Evolutionary conservation across 2,888 invertebrate species (phyloP).

Genomic region (Mimas tiliae): DNA sequence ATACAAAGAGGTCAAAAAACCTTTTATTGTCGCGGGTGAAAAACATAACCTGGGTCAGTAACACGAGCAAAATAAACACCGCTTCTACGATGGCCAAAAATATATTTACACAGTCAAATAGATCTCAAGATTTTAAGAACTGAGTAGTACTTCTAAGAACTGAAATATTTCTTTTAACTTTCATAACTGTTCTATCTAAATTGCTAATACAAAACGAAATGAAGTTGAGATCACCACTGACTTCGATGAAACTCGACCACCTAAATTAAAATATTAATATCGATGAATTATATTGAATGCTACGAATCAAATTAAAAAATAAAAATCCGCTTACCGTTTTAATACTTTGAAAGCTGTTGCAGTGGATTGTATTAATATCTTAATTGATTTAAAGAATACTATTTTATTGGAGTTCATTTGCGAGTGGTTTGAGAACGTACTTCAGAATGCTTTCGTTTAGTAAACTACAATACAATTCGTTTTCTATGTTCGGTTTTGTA

Average conservation of each 20-base stretch:
- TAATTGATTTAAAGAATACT: not conserved
- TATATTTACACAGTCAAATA: no score
- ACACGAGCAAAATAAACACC: no score
- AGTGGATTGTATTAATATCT: not conserved
- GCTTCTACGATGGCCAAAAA: no score
- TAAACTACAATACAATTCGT: no score
- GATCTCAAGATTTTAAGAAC: no score
- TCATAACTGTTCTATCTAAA: not conserved
- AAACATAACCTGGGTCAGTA: no score
- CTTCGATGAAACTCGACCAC: not conserved
- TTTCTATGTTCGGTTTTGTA: no score
- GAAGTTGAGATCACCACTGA: not conserved
- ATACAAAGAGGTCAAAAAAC: no score
- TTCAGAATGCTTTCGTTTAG: no score
- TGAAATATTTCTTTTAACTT: not conserved
- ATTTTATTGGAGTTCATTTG: not conserved
- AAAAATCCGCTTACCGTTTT: conserved; percentile 10
- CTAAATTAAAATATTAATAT: conserved; percentile 9
- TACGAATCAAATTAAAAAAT: conserved; percentile 8
- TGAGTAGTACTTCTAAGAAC: no score
- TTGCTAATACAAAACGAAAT: not conserved
- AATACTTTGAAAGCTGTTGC: conserved; percentile 9
- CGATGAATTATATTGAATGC: not conserved
- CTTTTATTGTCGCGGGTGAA: no score
- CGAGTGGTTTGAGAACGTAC: not conserved